These are phyloP conservation scores for Papilio polytes DNA, from an alignment of 1,140 invertebrate species.

Conservation along the genomic window DNA sequence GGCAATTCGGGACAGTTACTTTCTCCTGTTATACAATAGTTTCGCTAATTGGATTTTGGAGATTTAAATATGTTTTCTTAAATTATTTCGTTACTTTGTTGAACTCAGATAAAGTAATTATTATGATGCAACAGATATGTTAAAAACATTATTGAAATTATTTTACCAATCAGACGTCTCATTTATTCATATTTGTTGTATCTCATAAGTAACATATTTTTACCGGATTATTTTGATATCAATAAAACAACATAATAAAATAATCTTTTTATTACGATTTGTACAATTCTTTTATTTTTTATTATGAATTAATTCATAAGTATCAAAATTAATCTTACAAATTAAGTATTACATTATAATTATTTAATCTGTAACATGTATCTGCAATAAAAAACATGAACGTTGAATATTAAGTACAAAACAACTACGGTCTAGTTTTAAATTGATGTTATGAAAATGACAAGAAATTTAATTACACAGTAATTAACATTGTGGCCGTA, in stretches of 20 bases:
- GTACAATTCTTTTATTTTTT: not conserved
- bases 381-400: not conserved
- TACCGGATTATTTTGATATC: too few relatives aligned
- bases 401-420: constrained; percentile 18
- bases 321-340: not conserved
- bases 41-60: too few relatives aligned
- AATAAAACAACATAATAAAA: not conserved
- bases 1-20: too few relatives aligned
- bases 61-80: too few relatives aligned
- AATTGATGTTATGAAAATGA: too few relatives aligned
- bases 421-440: not conserved
- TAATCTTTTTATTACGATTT: constrained; percentile 2
- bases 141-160: too few relatives aligned
- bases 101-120: too few relatives aligned
- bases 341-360: not conserved
- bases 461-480: too few relatives aligned
- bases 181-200: not conserved
- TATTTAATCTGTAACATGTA: not conserved
- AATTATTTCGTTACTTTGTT: too few relatives aligned
- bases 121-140: too few relatives aligned
- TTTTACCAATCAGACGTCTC: too few relatives aligned
- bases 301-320: not conserved
- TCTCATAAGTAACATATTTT: not conserved
- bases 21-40: too few relatives aligned
- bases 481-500: not conserved